These are phyloP conservation scores for Hydrozoanthus gracilis DNA, from an alignment of 92 coral and sea anemone species.

Conservation along the genomic window DNA sequence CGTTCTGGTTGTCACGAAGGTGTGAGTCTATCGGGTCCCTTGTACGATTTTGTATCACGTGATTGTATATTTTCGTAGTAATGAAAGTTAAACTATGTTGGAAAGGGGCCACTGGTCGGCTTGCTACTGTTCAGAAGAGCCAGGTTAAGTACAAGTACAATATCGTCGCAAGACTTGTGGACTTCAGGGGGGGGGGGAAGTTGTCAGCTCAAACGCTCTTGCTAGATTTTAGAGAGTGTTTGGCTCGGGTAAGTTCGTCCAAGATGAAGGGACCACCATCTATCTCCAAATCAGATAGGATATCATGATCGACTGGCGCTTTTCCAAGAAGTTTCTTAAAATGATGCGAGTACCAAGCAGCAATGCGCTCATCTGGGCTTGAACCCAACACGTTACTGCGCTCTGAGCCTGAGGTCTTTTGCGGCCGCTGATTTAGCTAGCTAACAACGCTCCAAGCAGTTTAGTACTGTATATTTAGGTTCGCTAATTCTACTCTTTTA, in stretches of 20 bases:
- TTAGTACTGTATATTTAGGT: constrained; percentile 28
- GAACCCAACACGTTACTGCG: constrained; percentile 28
- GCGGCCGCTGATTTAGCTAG: constrained; percentile 48
- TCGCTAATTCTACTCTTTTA: constrained; percentile 36
- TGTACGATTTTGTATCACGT: constrained; percentile 43
- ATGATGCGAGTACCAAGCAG: constrained; percentile 37
- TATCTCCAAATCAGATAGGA: constrained; percentile 2
- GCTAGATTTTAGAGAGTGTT: constrained; percentile 10
- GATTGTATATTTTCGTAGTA: constrained; percentile 41
- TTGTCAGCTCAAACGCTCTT: constrained; percentile 46
- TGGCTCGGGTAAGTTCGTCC: constrained; percentile 25
- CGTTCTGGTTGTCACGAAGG: constrained; percentile 44
- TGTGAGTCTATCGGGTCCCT: constrained; percentile 8
- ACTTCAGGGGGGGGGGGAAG: constrained; percentile 55
- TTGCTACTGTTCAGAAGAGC: constrained; percentile 35
- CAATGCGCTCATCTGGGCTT: constrained; percentile 55
- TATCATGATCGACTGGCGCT: constrained; percentile 43
- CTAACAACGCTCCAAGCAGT: constrained; percentile 44
- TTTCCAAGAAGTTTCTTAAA: constrained; percentile 57
- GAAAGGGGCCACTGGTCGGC: constrained; percentile 43
- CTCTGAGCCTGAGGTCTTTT: constrained; percentile 3
- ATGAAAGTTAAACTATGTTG: constrained; percentile 21
- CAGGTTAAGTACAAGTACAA: constrained; percentile 20
- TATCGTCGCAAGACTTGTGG: constrained; percentile 37
- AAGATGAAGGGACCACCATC: constrained; percentile 36